Conservation (phyloP, 1,140 invertebrate species). For the Radopholus similis region DNA sequence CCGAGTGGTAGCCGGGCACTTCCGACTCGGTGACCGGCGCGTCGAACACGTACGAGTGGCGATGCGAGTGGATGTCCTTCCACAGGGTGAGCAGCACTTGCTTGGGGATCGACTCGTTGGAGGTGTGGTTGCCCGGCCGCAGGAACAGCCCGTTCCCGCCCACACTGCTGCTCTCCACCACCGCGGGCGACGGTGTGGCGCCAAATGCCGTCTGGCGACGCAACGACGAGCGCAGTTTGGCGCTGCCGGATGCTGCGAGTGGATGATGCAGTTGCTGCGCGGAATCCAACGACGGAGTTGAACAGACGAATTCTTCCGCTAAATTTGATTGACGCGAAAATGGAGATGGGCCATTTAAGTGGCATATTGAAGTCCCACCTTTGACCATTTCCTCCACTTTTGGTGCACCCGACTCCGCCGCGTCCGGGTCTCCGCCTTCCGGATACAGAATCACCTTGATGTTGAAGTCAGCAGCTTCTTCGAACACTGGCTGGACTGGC, state of each 20-base stretch:
- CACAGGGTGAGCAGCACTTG: constrained; percentile 16
- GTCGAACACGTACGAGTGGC: constrained; percentile 10
- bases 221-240: constrained; percentile 16
- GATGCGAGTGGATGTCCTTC: constrained; percentile 15
- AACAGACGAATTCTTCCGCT: neutral
- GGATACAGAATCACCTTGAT: too few species aligned
- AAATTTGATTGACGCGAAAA: neutral
- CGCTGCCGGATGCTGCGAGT: neutral
- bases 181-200: constrained; percentile 14
- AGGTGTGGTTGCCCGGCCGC: constrained; percentile 2
- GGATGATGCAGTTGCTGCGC: neutral
- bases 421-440: too few species aligned
- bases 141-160: constrained; percentile 8
- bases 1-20: constrained; percentile 24
- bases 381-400: too few species aligned
- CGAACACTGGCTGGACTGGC: too few species aligned
- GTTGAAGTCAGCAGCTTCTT: too few species aligned
- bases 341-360: neutral
- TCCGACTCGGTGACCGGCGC: constrained; percentile 16
- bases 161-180: constrained; percentile 11
- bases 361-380: too few species aligned
- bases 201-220: constrained; percentile 1
- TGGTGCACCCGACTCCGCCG: too few species aligned
- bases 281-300: neutral
- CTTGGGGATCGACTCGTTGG: constrained; percentile 1